Evolutionary conservation across 2,888 invertebrate species (phyloP), one percentile per base, ranked within the genome.

Genomic region (Cataglyphis cursor): DNA sequence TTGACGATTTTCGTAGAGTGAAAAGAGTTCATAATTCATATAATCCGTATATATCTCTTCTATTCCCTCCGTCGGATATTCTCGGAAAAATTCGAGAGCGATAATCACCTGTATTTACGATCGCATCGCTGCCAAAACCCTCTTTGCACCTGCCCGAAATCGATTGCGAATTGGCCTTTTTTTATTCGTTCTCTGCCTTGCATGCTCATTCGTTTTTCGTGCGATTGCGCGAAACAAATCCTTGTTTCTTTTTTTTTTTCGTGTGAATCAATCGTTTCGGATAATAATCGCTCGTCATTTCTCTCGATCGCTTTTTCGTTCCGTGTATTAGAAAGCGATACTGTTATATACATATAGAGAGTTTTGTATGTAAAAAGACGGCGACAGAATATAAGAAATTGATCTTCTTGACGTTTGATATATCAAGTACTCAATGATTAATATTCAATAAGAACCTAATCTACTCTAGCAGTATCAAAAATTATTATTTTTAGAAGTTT

Each of bases 91-190:
- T 78, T 78, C 44, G 18, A 51, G 21, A 51, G 15, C 21, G 78
- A 68, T 78, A 78, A 59, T 68, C 59, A 44, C 70, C 78, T 59
- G 44, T 70, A 78, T 78, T 70, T 70, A 78, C 70, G 78, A 78
- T 78, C 59, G 70, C 59, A 59, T 68, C 54, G 31, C 75, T 76
- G 41, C 68, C 78, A 44, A 78, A 59, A 59, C n/a, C n/a, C 51
- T n/a, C n/a, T 51, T 51, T 44, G 78, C 78, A 78, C 78, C 78
- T 78, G 78, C 78, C 59, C 70, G 78, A 70, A 78, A 78, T 78
- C 70, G 78, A 78, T 78, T 68, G 78, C 78, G 65, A 78, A 68
- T 68, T 68, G 59, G 68, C 59, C 44, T 61, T 70, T 70, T 35
- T 78, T 70, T 59, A 59, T 59, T 59, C 57, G 10, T 68, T 68